Percentiles rank a stretch among this genome's conserved stretches.
phyloP scores from a whole-genome alignment of 2,888 invertebrate species.

The Cosmia pyralina region DNA sequence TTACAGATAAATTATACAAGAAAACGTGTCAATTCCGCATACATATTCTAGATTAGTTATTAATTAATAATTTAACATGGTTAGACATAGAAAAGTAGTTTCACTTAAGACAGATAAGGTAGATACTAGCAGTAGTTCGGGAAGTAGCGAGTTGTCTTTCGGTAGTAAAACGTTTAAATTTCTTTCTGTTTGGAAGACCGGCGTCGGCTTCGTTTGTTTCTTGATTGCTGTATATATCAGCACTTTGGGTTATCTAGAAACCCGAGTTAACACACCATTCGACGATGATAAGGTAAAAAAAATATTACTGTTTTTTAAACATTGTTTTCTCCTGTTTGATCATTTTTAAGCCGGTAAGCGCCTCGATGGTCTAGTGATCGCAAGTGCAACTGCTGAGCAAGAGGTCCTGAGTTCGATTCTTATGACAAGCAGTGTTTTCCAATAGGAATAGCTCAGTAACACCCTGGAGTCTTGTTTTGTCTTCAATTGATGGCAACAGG shows the following conservation, averaged over 20 bases:
- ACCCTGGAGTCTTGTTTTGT: neutral
- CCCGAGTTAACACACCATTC: conserved; percentile 96
- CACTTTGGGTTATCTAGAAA: conserved; percentile 95
- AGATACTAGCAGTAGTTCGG: conserved; percentile 81
- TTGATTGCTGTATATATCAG: conserved; percentile 93
- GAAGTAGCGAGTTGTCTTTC: conserved; percentile 70
- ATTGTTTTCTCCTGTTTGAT: neutral
- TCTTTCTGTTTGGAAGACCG: conserved; percentile 90
- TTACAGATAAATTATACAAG: conserved; percentile 58
- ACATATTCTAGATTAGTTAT: conserved; percentile 58
- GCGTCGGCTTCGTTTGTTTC: conserved; percentile 91
- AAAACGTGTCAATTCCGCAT: conserved; percentile 70
- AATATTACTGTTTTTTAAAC: neutral
- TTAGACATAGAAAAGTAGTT: conserved; percentile 78
- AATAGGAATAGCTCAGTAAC: neutral
- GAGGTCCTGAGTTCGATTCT: neutral
- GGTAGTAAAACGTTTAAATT: conserved; percentile 71
- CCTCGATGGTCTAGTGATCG: neutral
- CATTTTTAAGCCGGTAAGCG: neutral
- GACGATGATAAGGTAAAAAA: conserved; percentile 93
- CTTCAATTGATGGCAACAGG: neutral
- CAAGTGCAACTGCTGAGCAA: neutral
- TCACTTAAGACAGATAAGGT: conserved; percentile 73
- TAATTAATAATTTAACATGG: conserved; percentile 72
- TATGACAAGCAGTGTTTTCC: neutral